Evolutionary conservation across 2,113 vertebrate species (phyloP).

Genomic region (Sphyrna mokarran): DNA sequence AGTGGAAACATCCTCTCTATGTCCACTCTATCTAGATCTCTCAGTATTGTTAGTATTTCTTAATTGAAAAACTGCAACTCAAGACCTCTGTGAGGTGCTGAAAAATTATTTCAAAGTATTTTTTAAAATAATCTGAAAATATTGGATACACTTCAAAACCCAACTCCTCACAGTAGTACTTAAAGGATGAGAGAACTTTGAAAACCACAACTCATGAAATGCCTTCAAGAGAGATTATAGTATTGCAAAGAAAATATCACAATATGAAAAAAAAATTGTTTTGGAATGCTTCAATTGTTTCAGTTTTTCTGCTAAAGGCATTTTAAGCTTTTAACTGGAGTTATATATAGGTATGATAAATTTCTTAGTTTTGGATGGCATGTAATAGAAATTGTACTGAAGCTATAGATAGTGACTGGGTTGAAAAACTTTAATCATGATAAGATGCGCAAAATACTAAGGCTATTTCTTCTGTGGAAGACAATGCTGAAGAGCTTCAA

Average conservation of each 20-base stretch:
- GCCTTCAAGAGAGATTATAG: background rate
- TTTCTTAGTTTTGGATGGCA: background rate
- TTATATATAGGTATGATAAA: background rate
- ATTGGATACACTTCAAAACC: background rate
- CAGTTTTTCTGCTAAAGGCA: background rate
- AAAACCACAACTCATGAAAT: background rate
- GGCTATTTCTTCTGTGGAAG: background rate
- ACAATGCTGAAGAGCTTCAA: too few relatives aligned
- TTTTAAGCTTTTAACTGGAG: background rate
- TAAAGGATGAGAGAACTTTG: background rate
- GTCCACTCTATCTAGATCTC: too few relatives aligned
- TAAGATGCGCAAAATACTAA: background rate
- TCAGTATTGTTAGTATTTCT: background rate
- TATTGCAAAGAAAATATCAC: background rate
- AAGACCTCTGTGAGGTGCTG: background rate
- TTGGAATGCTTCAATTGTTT: background rate
- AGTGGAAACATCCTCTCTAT: too few relatives aligned
- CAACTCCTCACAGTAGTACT: background rate
- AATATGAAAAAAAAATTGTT: background rate
- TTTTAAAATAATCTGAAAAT: background rate
- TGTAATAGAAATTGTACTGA: background rate
- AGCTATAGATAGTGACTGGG: background rate
- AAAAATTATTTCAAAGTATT: background rate
- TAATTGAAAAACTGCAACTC: background rate
- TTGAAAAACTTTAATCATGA: background rate